A percentile compares a stretch with the other conserved stretches of the same genome.
These are phyloP conservation scores for Mus caroli DNA, from an alignment of 2,797 vertebrate species.

Conservation along the genomic window DNA sequence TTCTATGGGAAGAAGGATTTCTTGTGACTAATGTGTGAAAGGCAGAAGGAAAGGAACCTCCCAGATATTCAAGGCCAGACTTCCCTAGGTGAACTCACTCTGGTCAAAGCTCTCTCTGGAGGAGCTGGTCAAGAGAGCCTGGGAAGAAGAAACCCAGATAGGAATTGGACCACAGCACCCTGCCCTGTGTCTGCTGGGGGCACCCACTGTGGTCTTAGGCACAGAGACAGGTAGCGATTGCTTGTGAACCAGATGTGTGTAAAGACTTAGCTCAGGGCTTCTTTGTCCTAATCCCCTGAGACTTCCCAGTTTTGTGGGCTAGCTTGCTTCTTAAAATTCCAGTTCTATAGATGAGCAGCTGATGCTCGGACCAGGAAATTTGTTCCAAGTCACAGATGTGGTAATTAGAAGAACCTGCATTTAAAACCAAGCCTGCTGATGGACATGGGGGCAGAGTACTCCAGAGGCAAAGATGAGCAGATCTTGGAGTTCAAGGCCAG, in stretches of 20 bases:
- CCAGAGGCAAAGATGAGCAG: neutral
- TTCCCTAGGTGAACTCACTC: neutral
- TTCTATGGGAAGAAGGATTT: neutral
- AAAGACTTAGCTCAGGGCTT: neutral
- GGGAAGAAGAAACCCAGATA: neutral
- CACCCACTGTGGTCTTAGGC: neutral
- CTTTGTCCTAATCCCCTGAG: neutral
- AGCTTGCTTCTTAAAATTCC: neutral
- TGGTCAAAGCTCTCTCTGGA: neutral
- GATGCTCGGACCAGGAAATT: neutral
- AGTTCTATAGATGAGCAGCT: neutral
- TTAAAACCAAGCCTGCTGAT: neutral
- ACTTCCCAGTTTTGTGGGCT: neutral
- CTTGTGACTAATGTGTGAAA: neutral
- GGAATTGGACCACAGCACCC: neutral
- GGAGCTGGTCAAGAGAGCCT: neutral
- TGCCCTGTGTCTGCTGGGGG: neutral
- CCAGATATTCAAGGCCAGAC: too few species aligned
- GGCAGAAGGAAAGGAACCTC: neutral
- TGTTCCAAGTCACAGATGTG: neutral
- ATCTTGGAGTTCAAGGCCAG: neutral
- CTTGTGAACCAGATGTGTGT: rapidly evolving
- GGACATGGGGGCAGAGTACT: neutral
- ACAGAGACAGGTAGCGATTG: rapidly evolving
- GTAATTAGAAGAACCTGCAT: neutral